Evolutionary conservation across 92 coral and sea anemone genomes (phyloP).

Genomic region (Palythoa caribaeorum): DNA sequence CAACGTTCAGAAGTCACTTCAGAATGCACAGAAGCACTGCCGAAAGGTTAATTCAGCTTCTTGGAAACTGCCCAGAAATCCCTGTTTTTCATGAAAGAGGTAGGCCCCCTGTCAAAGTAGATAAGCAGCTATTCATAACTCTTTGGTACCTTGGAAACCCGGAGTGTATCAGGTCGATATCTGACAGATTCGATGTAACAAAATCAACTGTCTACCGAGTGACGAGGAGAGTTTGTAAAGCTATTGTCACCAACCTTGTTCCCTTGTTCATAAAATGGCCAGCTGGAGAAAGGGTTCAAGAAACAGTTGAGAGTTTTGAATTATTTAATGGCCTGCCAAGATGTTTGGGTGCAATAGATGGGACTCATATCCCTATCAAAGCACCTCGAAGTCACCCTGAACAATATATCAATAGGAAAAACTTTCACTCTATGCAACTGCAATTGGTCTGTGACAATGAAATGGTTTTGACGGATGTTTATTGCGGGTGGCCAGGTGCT

Average conservation of each 20-base stretch:
- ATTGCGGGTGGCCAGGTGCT: constrained; percentile 64
- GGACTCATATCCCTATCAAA: constrained; percentile 60
- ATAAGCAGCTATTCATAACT: constrained; percentile 50
- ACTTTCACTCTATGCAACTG: constrained; percentile 56
- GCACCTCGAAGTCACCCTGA: constrained; percentile 57
- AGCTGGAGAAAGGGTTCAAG: constrained; percentile 42
- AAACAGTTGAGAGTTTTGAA: constrained; percentile 26
- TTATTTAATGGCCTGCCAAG: constrained; percentile 55
- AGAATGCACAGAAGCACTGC: constrained; percentile 22
- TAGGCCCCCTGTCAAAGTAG: constrained; percentile 50
- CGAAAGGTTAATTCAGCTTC: constrained; percentile 28
- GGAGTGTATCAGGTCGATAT: constrained; percentile 51
- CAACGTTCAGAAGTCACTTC: too few relatives aligned
- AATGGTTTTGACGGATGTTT: constrained; percentile 60
- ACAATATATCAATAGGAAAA: constrained; percentile 62
- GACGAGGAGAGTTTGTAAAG: constrained; percentile 53
- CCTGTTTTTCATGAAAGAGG: constrained; percentile 21
- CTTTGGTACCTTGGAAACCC: constrained; percentile 41
- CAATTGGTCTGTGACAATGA: constrained; percentile 58
- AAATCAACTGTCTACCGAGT: constrained; percentile 55
- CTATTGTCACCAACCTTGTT: constrained; percentile 47
- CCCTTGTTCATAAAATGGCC: constrained; percentile 48
- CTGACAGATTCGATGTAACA: constrained; percentile 69
- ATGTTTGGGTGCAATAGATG: background rate
- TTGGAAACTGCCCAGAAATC: constrained; percentile 22